Conservation (phyloP, 1,140 invertebrate species). For the Meteorus sp. region DNA sequence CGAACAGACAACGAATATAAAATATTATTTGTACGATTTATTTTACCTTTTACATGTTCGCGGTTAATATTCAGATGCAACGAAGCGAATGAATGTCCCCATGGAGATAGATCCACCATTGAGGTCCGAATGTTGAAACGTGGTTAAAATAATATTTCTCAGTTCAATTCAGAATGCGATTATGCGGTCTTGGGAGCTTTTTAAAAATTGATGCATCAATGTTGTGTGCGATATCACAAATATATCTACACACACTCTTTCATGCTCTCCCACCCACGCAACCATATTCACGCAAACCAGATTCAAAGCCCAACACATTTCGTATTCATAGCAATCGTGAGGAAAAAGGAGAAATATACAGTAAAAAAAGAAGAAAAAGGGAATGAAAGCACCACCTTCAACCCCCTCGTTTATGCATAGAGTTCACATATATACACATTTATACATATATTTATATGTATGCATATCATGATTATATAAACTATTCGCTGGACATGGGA, state of each 20-base stretch:
- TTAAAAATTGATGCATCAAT: conserved; percentile 62
- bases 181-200: conserved; percentile 37
- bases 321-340: conserved; percentile 54
- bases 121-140: conserved; percentile 10
- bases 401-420: no score
- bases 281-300: conserved; percentile 53
- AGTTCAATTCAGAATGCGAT: conserved; percentile 21
- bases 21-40: no score
- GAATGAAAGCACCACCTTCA: no score
- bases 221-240: no score
- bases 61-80: conserved; percentile 26
- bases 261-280: no score
- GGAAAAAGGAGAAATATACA: conserved; percentile 21
- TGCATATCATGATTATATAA: no score
- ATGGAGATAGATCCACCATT: conserved; percentile 20
- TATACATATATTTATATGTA: no score
- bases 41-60: not conserved
- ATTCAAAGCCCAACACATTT: conserved; percentile 56
- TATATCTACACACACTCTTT: no score
- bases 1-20: not conserved
- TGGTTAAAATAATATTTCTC: conserved; percentile 17
- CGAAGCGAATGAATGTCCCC: no score
- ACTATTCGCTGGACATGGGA: no score
- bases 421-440: no score
- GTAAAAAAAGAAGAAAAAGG: conserved; percentile 5